Evolutionary conservation across 2,797 vertebrate species (phyloP).

Genomic region (Meda fulgida): DNA sequence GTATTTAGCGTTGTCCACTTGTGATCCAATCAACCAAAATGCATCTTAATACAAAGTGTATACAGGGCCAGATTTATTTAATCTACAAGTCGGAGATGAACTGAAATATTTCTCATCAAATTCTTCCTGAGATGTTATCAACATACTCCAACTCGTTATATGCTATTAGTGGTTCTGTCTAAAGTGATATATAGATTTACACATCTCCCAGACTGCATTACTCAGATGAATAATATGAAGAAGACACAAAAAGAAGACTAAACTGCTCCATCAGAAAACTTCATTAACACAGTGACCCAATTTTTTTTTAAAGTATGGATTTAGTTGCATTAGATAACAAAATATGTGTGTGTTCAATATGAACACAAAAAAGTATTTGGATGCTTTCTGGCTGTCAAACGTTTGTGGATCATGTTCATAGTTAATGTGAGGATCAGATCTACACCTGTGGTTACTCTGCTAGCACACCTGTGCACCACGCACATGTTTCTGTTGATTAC

Average conservation of each 20-base stretch:
- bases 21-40: too few species aligned
- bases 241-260: background rate
- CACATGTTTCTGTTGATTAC: too few species aligned
- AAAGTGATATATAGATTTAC: constrained; percentile 2
- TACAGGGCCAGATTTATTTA: background rate
- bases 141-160: background rate
- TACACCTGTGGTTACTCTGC: too few species aligned
- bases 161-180: background rate
- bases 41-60: too few species aligned
- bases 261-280: background rate
- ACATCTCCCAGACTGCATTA: background rate
- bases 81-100: background rate
- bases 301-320: background rate
- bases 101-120: background rate
- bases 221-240: background rate
- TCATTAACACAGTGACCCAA: background rate
- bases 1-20: too few species aligned
- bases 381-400: background rate
- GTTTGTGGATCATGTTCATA: background rate
- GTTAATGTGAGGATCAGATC: background rate
- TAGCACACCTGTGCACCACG: too few species aligned
- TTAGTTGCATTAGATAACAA: background rate
- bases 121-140: background rate
- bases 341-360: background rate
- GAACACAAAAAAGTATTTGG: background rate